Percentiles rank a stretch among this genome's conserved stretches.
Conservation (phyloP, 2,797 vertebrate species). For the Corythornis leucogaster region DNA sequence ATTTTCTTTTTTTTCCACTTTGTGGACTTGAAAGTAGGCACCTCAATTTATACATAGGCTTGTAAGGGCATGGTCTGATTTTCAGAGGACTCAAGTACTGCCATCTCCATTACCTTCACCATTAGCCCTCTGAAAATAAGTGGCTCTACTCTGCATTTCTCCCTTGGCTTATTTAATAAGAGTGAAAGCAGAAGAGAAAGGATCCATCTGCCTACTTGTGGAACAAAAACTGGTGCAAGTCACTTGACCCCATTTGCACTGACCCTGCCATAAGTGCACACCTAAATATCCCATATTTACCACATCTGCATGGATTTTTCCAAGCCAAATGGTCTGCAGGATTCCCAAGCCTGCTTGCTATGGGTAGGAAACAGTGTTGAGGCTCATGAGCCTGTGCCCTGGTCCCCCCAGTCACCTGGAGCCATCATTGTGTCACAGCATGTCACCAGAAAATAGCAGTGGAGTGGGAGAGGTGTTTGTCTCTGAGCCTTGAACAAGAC, state of each 20-base stretch:
- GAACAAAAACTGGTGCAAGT: background rate
- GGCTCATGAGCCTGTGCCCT: background rate
- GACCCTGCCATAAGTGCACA: background rate
- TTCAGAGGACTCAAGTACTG: background rate
- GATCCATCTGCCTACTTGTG: background rate
- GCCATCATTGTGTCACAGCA: constrained; percentile 23
- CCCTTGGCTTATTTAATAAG: background rate
- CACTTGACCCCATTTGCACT: background rate
- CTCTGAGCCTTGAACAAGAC: constrained; percentile 18
- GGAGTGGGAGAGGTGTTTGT: constrained; percentile 50
- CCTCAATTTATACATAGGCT: background rate
- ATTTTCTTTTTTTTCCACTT: no score
- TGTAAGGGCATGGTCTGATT: background rate
- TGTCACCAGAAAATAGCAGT: constrained; percentile 18
- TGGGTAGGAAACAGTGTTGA: background rate
- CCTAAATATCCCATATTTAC: background rate
- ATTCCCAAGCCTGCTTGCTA: background rate
- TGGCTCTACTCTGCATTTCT: background rate
- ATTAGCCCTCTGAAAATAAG: background rate
- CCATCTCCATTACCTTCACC: background rate
- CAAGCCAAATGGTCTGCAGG: background rate
- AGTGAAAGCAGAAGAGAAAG: background rate
- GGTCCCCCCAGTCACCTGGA: constrained; percentile 21
- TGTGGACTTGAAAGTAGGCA: background rate
- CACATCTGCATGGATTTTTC: background rate